Base-by-base conservation (phyloP, 2,888 invertebrate genomes). In the Plagodis dolabraria region DNA sequence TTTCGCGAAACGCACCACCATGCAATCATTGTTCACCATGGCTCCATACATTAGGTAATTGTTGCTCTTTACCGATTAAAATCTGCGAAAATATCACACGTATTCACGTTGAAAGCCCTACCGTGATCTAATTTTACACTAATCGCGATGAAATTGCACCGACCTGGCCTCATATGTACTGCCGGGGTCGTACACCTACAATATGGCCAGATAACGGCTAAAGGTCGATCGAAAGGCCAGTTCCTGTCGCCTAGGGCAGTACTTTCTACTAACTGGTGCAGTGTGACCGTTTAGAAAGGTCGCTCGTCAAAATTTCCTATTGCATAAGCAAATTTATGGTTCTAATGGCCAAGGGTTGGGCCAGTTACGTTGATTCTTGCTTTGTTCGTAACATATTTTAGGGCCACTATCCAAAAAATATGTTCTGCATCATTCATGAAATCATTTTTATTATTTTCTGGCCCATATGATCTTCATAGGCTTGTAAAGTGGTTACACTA, bases 201-300 rank as follows among this genome's bases (percentile, higher is more conserved):
- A 71, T 75, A 74, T 67, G 57, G 51, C 47, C 60, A 48, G 69
- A 83, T 83, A 87, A 81, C 74, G 83, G 80, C 74, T 77, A 90
- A 83, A 89, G 89, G 88, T 90, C 81, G 79, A 69, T 74, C 69
- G 66, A 91, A 90, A 90, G 91, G 90, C 90, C 77, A 86, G 77
- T 85, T 86, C 86, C 86, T 85, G 85, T 83, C 82, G 85, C 86
- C 82, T 64, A 64, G 68, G 64, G 82, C 80, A 79, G 77, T 62
- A 80, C 89, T 91, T 91, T 90, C 90, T 89, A 87, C 79, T 82
- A 90, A 89, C 85, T 90, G 79, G 90, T 87, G 86, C 88, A 90
- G 48, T 64, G 60, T 66, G 64, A 61, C 59, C 63, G 61, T 64
- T 75, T 69, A 77, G 69, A 80, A 76, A 80, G 78, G 79, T 76